These are phyloP conservation scores for Conomelus anceps DNA, from an alignment of 2,888 invertebrate genomes.

Conservation along the genomic window DNA sequence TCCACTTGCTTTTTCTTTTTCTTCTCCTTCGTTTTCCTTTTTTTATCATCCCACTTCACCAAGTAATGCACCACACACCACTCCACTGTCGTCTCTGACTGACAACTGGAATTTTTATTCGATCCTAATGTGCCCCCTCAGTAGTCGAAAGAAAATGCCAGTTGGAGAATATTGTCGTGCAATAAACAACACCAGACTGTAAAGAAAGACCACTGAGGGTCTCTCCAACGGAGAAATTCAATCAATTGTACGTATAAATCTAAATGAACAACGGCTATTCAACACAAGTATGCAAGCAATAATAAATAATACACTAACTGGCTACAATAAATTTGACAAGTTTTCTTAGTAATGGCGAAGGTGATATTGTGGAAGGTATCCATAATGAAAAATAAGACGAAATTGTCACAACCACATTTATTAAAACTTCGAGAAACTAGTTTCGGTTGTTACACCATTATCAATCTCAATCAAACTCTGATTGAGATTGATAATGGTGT, in stretches of 20 bases:
- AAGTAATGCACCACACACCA: not conserved
- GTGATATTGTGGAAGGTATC: too few relatives aligned
- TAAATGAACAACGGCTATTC: not conserved
- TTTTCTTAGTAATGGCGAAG: too few relatives aligned
- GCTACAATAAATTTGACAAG: not conserved
- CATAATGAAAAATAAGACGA: too few relatives aligned
- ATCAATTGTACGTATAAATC: not conserved
- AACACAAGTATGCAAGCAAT: not conserved
- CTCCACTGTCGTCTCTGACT: not conserved
- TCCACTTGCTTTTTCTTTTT: not conserved
- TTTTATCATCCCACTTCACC: not conserved
- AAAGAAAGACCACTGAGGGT: not conserved
- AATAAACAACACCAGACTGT: not conserved
- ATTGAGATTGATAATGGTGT: too few relatives aligned
- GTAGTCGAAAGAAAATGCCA: not conserved
- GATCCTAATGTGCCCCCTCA: not conserved
- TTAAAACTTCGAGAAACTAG: too few relatives aligned
- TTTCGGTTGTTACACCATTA: too few relatives aligned
- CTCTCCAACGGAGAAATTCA: not conserved
- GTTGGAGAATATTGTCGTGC: not conserved
- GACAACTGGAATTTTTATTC: not conserved
- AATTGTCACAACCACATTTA: too few relatives aligned
- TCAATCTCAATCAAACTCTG: too few relatives aligned
- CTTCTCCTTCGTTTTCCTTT: not conserved
- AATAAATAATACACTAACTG: not conserved